These are phyloP conservation scores for Burhinus oedicnemus DNA, from an alignment of 2,113 vertebrate genomes.

Conservation along the genomic window DNA sequence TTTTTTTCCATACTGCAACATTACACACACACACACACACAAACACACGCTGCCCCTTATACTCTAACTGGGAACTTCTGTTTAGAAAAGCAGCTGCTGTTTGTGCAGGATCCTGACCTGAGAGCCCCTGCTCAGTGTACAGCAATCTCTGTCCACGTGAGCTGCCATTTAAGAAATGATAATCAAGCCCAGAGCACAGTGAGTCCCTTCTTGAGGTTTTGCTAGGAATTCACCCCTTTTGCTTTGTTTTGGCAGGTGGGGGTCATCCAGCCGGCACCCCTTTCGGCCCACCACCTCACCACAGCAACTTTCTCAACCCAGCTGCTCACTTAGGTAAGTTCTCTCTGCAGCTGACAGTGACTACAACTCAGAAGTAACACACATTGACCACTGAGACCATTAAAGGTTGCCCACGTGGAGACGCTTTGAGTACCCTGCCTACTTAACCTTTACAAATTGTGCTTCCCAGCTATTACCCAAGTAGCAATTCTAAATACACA, in stretches of 20 bases:
- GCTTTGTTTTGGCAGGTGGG: slow-evolving; percentile 80
- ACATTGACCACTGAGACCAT: not conserved
- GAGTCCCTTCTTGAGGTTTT: not conserved
- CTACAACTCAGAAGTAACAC: not conserved
- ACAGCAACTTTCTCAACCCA: slow-evolving; percentile 93
- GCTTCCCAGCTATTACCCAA: not conserved
- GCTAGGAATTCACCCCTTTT: not conserved
- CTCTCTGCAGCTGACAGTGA: not conserved
- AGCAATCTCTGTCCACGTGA: not conserved
- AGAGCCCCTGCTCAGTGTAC: no score
- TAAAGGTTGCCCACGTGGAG: not conserved
- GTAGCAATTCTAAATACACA: not conserved
- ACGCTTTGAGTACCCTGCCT: not conserved
- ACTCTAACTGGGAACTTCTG: not conserved
- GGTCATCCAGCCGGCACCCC: slow-evolving; percentile 87
- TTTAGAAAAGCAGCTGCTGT: not conserved
- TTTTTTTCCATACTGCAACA: not conserved
- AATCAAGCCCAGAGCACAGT: not conserved
- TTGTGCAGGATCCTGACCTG: not conserved
- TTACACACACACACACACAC: not conserved
- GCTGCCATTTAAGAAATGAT: not conserved
- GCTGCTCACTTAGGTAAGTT: slow-evolving; percentile 90
- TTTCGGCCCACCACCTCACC: slow-evolving; percentile 90
- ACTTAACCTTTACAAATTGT: not conserved
- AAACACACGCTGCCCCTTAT: not conserved